Base-by-base conservation (phyloP, 1,140 invertebrate genomes). In the Aphelinus certus region DNA sequence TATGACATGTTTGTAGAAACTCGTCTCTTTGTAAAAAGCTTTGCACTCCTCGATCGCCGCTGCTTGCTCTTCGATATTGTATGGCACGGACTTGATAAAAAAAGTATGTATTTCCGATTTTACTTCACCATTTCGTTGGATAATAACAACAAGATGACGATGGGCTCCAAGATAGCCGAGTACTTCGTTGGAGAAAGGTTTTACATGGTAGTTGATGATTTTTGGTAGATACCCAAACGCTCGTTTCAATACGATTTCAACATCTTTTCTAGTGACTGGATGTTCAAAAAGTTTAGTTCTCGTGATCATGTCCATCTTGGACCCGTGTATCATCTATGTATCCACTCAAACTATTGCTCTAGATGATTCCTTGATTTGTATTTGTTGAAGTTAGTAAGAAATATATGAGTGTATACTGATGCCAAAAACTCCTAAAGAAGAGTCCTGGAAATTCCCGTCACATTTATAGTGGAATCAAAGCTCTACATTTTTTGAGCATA, bases 81-180 rank as follows among this genome's bases (percentile, higher is more conserved):
- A 51, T 45, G 68, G 68, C 5, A 71, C 48, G 43, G 4, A 61
- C 10, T 71, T 71, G 2, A 71, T 2, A 43, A 71, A 71, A 55
- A 71, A 71, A 4, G 53, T 47, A 42, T 47, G 45, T 6, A 7
- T 51, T 51, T 61, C 66, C 6, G 46, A 2, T 48, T 69, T 7
- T 7, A 10, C 7, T 1, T n/a, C 5, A 47, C 7, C 43, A 1
- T 69, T 26, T 47, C 43, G 42, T 1, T 26, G 51, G 46, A 69
- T 9, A n/a, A 55, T 69, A 3, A 58, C 55, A 3, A 69, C 45
- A 6, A 69, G 53, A 48, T 47, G 42, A 7, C 2, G 45, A n/a
- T 64, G 10, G n/a, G 45, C 46, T 4, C 62, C 47, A 45, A 64
- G 2, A 4, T 53, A 55, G 1, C 48, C 64, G 3, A 66, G 1